Percentiles rank a stretch among this genome's conserved stretches.
Conservation (phyloP, 2,888 invertebrate species). For the Pollenia labialis region DNA sequence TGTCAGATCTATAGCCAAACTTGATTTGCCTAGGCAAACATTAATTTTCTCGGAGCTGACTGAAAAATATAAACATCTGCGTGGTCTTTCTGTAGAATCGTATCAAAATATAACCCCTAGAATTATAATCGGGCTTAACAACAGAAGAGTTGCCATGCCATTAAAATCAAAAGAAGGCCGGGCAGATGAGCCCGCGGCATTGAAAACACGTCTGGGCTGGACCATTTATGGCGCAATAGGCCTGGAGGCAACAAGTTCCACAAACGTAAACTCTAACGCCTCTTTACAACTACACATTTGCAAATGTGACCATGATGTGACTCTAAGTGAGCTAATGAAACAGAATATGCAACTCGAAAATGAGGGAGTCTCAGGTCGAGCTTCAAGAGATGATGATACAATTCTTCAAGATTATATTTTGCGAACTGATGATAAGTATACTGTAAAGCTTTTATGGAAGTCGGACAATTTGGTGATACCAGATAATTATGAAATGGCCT, state of each 20-base stretch:
- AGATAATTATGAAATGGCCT: constrained; percentile 72
- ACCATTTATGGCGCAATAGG: constrained; percentile 36
- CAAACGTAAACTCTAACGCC: too few relatives aligned
- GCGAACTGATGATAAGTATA: constrained; percentile 49
- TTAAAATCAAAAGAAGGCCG: too few relatives aligned
- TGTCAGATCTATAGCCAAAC: neutral
- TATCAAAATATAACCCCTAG: constrained; percentile 41
- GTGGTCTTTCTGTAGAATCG: constrained; percentile 54
- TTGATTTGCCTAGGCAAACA: constrained; percentile 16
- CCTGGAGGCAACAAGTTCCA: neutral
- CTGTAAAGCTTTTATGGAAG: constrained; percentile 74
- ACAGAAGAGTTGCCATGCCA: too few relatives aligned
- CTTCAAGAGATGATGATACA: neutral
- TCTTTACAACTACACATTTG: constrained; percentile 14
- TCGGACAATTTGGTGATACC: constrained; percentile 71
- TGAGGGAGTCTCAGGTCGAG: neutral
- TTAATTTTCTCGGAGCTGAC: neutral
- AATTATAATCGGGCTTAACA: neutral
- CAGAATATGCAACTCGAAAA: constrained; percentile 49
- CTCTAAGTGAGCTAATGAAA: constrained; percentile 64
- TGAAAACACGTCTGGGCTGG: constrained; percentile 60
- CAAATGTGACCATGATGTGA: constrained; percentile 65
- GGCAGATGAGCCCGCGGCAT: too few relatives aligned
- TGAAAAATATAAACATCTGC: constrained; percentile 54
- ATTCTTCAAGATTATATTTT: constrained; percentile 32